Conservation (phyloP, 2,797 vertebrate species). For the Strix occidentalis region DNA sequence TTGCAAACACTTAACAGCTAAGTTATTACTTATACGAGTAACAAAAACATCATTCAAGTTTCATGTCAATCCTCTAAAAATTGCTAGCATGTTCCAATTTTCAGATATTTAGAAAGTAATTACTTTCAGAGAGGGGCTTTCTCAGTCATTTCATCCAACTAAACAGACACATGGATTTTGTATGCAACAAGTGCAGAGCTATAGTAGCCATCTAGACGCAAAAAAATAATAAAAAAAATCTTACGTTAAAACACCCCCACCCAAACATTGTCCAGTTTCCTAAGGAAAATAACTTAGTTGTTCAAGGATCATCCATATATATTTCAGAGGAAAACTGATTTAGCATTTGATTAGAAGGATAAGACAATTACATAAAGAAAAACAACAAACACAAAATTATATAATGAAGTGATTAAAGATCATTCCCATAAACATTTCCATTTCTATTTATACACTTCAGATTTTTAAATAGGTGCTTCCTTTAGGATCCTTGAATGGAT, state of each 20-base stretch:
- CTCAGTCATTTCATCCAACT: not conserved
- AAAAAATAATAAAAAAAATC: not conserved
- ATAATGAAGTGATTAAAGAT: not conserved
- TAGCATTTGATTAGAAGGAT: not conserved
- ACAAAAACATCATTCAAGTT: not conserved
- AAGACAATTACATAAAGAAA: not conserved
- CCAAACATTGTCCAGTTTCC: not conserved
- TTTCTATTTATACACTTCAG: not conserved
- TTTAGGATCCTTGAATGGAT: not conserved
- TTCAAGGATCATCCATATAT: not conserved
- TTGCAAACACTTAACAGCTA: not conserved
- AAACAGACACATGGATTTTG: not conserved
- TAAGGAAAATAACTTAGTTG: not conserved
- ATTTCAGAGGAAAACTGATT: not conserved
- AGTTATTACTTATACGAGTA: not conserved
- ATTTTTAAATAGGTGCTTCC: not conserved
- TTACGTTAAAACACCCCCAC: not conserved
- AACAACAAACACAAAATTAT: not conserved
- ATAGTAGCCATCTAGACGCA: not conserved
- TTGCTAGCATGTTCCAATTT: fast-evolving
- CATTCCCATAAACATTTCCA: not conserved
- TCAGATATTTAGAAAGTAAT: not conserved
- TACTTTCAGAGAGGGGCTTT: not conserved
- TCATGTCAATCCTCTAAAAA: not conserved
- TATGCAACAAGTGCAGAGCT: not conserved